Evolutionary conservation across 1,140 invertebrate species (phyloP).

Genomic region (Oscheius sp.): DNA sequence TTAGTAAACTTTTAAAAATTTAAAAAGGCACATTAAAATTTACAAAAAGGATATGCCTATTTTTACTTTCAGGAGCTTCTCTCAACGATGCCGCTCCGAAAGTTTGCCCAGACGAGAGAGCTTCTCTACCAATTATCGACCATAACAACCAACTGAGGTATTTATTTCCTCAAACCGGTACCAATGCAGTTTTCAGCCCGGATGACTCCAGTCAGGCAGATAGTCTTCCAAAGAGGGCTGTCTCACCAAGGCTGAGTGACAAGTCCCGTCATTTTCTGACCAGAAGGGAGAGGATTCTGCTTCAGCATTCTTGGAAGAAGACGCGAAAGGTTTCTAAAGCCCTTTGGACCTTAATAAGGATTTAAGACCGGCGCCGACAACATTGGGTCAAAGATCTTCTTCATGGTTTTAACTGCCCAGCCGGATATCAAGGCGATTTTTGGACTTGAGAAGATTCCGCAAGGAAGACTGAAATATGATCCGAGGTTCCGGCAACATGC

Average conservation of each 20-base stretch:
- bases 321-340: constrained; percentile 8
- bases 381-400: constrained; percentile 38
- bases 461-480: constrained; percentile 41
- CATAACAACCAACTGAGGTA: background rate
- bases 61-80: too few relatives aligned
- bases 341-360: background rate
- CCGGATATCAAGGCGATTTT: constrained; percentile 44
- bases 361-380: constrained; percentile 41
- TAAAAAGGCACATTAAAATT: too few relatives aligned
- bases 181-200: background rate
- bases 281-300: constrained; percentile 12
- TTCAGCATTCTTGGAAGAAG: constrained; percentile 25
- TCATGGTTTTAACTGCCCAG: constrained; percentile 36
- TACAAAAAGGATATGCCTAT: too few relatives aligned
- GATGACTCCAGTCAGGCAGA: background rate
- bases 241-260: background rate
- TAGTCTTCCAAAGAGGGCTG: constrained; percentile 4
- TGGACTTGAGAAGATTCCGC: constrained; percentile 38
- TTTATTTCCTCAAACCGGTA: background rate
- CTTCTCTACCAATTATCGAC: background rate
- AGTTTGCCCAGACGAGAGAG: background rate
- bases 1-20: too few relatives aligned
- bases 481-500: constrained; percentile 40
- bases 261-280: constrained; percentile 28
- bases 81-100: background rate